Evolutionary conservation across 2,888 invertebrate genomes (phyloP), one percentile per base, ranked within the genome.

Genomic region (Therioaphis trifolii): DNA sequence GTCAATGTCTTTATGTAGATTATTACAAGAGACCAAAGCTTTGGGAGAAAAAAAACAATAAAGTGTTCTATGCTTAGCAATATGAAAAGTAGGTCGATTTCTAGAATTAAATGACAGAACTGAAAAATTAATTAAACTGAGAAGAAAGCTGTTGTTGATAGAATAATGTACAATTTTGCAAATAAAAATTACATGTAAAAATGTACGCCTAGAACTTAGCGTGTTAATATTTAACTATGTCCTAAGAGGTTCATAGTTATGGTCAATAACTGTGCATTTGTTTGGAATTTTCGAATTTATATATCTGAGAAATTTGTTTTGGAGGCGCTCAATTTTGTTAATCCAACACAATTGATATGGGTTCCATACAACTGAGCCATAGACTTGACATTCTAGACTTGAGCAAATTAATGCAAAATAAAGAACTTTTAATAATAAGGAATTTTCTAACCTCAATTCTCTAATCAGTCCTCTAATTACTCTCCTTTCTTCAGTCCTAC

Each of bases 241-340:
- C 35, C 35, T 46, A 46, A 29, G 29, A 29, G 29, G 29, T 29
- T 63, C 15, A 14, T 29, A 29, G 27, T 63, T 29, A 15, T 29
- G 15, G 14, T 63, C n/a, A 55, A 55, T 55, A n/a, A 55, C 55
- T 21, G n/a, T 55, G 21, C 55, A 55, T 55, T 55, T 55, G 29
- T 63, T 63, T 29, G 63, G 63, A 63, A 63, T n/a, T 29, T 63
- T 63, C 7, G 63, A 29, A 21, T 29, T 29, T 29, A 63, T 29
- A 63, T 29, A 63, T n/a, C 55, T n/a, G 18, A 55, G 55, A 55
- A 55, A 55, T 55, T 55, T 55, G n/a, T 55, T 55, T n/a, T 55
- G 9, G n/a, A 55, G n/a, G 3, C n/a, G 55, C 15, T 55, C n/a
- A 21, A 55, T 55, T 55, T 55, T 55, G 55, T 55, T 29, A 15